Conservation (phyloP, 2,797 vertebrate genomes). For the Crenuchus spilurus region DNA sequence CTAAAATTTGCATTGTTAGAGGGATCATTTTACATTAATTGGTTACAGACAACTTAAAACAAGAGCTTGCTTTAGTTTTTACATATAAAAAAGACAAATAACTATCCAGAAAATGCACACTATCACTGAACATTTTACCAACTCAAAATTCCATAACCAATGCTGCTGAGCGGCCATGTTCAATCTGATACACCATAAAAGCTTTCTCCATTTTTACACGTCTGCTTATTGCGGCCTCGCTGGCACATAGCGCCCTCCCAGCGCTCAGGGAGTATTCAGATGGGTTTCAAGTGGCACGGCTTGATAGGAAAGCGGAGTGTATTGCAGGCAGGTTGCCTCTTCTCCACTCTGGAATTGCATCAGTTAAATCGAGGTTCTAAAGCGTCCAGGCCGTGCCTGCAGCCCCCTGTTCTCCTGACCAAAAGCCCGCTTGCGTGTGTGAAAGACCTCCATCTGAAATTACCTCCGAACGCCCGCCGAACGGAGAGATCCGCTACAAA, state of each 20-base stretch:
- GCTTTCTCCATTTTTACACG: background rate
- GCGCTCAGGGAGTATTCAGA: conserved; percentile 17
- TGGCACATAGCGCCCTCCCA: background rate
- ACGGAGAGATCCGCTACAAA: conserved; percentile 47
- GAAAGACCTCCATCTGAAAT: conserved; percentile 18
- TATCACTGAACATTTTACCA: too few relatives aligned
- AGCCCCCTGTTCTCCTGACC: background rate
- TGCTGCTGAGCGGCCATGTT: too few relatives aligned
- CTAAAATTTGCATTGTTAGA: too few relatives aligned
- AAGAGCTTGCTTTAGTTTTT: too few relatives aligned
- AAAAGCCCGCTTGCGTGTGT: background rate
- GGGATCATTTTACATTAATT: too few relatives aligned
- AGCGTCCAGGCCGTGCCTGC: conserved; percentile 15
- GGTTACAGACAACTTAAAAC: too few relatives aligned
- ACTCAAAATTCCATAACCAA: too few relatives aligned
- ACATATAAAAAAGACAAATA: too few relatives aligned
- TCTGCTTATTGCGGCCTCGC: background rate
- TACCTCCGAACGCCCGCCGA: conserved; percentile 28
- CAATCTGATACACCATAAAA: background rate
- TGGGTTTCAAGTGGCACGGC: conserved; percentile 30
- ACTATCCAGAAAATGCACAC: too few relatives aligned
- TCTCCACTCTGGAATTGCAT: conserved; percentile 44
- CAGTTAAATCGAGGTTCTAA: conserved; percentile 29
- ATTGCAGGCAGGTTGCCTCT: conserved; percentile 38
- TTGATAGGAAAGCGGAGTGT: conserved; percentile 28